Evolutionary conservation across 2,797 vertebrate species (phyloP).

Genomic region (Hippocampus kuda): DNA sequence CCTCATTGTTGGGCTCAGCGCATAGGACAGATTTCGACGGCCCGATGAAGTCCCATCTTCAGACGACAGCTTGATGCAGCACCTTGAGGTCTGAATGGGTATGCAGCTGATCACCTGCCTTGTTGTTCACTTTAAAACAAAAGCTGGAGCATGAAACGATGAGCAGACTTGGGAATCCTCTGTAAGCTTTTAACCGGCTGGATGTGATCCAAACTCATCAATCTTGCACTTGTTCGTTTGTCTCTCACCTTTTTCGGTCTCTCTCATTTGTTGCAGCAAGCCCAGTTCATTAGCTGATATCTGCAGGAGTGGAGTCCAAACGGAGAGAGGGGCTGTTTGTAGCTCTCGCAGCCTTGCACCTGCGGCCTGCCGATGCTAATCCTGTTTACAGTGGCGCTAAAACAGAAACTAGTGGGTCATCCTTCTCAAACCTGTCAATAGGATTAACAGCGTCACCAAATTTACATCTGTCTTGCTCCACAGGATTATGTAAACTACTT

Average conservation of each 20-base stretch:
- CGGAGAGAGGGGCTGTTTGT: conserved; percentile 44
- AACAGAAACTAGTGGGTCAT: conserved; percentile 57
- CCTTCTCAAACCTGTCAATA: conserved; percentile 59
- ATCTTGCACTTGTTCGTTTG: conserved; percentile 26
- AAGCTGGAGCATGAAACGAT: conserved; percentile 24
- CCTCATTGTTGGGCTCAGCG: conserved; percentile 54
- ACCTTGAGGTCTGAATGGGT: conserved; percentile 43
- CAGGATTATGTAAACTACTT: conserved; percentile 30
- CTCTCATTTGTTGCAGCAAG: conserved; percentile 38
- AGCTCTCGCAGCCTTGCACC: conserved; percentile 46
- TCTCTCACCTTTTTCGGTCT: conserved; percentile 23
- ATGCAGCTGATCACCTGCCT: conserved; percentile 36
- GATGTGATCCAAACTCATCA: conserved; percentile 55
- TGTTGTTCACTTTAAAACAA: conserved; percentile 35
- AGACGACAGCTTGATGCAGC: conserved; percentile 60
- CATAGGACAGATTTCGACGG: conserved; percentile 58
- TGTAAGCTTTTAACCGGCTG: conserved; percentile 41
- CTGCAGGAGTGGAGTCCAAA: conserved; percentile 46
- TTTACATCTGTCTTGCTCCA: conserved; percentile 36
- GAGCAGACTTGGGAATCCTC: conserved; percentile 32
- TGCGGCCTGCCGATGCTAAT: conserved; percentile 68
- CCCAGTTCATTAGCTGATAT: conserved; percentile 63
- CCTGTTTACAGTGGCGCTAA: conserved; percentile 60
- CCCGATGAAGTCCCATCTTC: conserved; percentile 59
- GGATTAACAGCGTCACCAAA: conserved; percentile 35